A percentile compares a stretch with the other conserved stretches of the same genome.
Conservation (phyloP, 2,888 invertebrate genomes). For the Eupithecia abbreviata region DNA sequence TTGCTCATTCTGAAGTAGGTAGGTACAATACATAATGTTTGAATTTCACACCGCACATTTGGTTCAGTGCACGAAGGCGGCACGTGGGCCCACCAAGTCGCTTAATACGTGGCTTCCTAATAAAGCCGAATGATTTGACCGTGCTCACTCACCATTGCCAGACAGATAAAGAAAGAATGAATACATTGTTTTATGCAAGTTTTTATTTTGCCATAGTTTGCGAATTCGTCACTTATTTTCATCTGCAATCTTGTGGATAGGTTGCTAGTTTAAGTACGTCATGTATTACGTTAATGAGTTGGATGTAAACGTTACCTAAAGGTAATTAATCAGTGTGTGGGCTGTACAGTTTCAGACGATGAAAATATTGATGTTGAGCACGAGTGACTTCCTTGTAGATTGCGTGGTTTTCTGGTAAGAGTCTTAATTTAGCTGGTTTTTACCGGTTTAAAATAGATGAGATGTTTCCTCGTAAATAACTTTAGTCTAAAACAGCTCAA, state of each 20-base stretch:
- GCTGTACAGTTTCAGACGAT: slow-evolving; percentile 39
- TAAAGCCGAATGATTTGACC: slow-evolving; percentile 64
- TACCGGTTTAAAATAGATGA: slow-evolving; percentile 27
- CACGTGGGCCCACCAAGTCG: slow-evolving; percentile 64
- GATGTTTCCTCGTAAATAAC: slow-evolving; percentile 27
- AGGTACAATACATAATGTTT: slow-evolving; percentile 33
- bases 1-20: slow-evolving; percentile 31
- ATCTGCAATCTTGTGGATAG: slow-evolving; percentile 10
- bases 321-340: slow-evolving; percentile 45
- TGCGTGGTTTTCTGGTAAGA: slow-evolving; percentile 29
- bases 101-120: slow-evolving; percentile 80
- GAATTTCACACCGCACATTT: slow-evolving; percentile 60
- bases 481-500: slow-evolving; percentile 14
- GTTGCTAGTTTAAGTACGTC: slow-evolving; percentile 10
- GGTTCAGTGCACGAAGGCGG: slow-evolving; percentile 57
- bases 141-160: slow-evolving; percentile 54
- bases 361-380: slow-evolving; percentile 39
- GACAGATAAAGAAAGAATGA: slow-evolving; percentile 49
- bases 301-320: slow-evolving; percentile 17
- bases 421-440: slow-evolving; percentile 33
- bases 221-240: slow-evolving; percentile 23
- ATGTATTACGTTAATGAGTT: slow-evolving; percentile 25
- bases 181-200: slow-evolving; percentile 48
- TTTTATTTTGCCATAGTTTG: slow-evolving; percentile 23
- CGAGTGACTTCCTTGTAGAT: slow-evolving; percentile 37